Percentiles rank a stretch among this genome's conserved stretches.
Conservation (phyloP, 2,113 vertebrate species). For the Atherinomorus stipes region DNA sequence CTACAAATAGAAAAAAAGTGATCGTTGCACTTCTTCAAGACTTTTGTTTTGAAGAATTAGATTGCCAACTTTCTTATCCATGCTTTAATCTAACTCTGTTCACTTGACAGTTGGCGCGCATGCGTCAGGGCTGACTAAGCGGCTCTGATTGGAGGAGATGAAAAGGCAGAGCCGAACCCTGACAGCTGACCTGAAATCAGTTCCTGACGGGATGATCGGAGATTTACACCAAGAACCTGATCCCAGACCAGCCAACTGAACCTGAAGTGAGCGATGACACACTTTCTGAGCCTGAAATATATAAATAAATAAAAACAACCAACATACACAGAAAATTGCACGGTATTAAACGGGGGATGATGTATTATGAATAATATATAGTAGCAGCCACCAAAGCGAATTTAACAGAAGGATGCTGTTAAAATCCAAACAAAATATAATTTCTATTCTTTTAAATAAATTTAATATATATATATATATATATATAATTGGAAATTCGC, state of each 20-base stretch:
- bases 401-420: no score
- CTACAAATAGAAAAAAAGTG: no score
- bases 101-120: background rate
- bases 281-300: slow-evolving; percentile 15
- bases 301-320: background rate
- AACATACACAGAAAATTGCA: background rate
- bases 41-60: slow-evolving; percentile 15
- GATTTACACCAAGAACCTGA: background rate
- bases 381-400: no score
- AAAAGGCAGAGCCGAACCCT: background rate
- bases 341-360: no score
- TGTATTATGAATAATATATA: no score
- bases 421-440: background rate
- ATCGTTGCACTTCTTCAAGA: no score
- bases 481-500: background rate
- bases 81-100: background rate
- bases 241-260: slow-evolving; percentile 18
- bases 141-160: slow-evolving; percentile 40
- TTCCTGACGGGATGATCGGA: background rate
- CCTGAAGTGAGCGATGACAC: slow-evolving; percentile 44
- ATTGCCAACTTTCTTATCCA: background rate
- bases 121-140: background rate
- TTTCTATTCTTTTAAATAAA: no score
- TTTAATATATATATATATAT: background rate
- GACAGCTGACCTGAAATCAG: slow-evolving; percentile 27